Evolutionary conservation across 2,113 vertebrate genomes (phyloP), one percentile per base, ranked within the genome.

Genomic region (Aplodontia rufa): DNA sequence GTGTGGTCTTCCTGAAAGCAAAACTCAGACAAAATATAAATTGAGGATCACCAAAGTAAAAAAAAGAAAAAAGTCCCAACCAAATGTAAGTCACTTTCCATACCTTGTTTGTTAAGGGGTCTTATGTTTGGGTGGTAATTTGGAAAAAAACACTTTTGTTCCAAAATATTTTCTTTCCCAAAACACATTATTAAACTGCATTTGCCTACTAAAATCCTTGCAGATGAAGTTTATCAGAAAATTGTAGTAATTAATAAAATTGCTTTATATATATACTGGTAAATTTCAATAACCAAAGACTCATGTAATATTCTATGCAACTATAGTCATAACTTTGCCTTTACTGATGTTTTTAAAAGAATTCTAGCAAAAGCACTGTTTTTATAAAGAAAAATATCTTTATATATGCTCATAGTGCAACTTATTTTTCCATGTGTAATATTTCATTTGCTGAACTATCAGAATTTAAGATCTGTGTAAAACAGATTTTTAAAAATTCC

Each of bases 161-260:
- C 8, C 17, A 60, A 89, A 64, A 66, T 20, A 47, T 40, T 93
- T 69, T 5, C 53, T 87, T 93, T 64, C 12, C 20, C 74, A 47
- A 92, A 91, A 87, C 55, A 40, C 64, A 53, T 4, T 24, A 51
- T 37, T 94, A 72, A 96, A 87, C 45, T 92, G 30, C 26, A 19
- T 64, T 86, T 88, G 14, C 11, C 24, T 84, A 76, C 16, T 58
- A 89, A 32, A 87, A 76, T 66, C 4, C 24, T 12, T 71, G 22
- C 14, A 88, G 37, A 72, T 87, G 47, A 28, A 84, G 35, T 47
- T 89, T 28, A 68, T 11, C 7, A 85, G 76, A 81, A 49, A 45
- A 88, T 68, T 55, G 0, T 49, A 76, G 7, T 45, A 87, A 47
- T 64, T 91, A 53, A 66, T 84, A 53, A 80, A 93, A 84, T 68